These are phyloP conservation scores for Xenentodon cancila DNA, from an alignment of 2,797 vertebrate species.

Conservation along the genomic window DNA sequence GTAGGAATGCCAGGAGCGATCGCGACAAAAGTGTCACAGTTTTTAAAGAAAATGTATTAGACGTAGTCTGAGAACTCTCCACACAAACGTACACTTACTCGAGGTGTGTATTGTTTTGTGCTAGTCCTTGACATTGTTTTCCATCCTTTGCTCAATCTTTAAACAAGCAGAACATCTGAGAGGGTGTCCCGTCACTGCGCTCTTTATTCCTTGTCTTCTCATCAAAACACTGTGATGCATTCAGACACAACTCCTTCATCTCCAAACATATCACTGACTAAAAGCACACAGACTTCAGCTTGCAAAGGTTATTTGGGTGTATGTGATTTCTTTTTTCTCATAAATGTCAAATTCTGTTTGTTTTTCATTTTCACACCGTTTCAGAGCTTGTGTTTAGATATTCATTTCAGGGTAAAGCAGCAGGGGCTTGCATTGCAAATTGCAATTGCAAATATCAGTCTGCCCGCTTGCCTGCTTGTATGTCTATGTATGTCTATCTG, in stretches of 20 bases:
- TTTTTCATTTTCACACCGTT: slow-evolving; percentile 38
- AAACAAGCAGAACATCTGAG: slow-evolving; percentile 64
- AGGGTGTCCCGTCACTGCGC: slow-evolving; percentile 31
- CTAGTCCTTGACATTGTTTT: slow-evolving; percentile 39
- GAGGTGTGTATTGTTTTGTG: slow-evolving; percentile 1
- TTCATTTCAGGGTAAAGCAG: slow-evolving; percentile 44
- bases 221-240: slow-evolving; percentile 53
- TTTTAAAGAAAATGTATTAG: too few relatives aligned
- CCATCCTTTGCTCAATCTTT: slow-evolving; percentile 69
- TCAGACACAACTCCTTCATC: slow-evolving; percentile 49
- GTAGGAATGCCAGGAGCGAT: too few relatives aligned
- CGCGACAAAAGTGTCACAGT: too few relatives aligned
- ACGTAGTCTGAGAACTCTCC: background rate
- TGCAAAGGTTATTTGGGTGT: slow-evolving; percentile 59
- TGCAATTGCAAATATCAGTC: slow-evolving; percentile 40
- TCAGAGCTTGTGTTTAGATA: slow-evolving; percentile 30
- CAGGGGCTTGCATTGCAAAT: slow-evolving; percentile 30
- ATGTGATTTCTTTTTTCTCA: slow-evolving; percentile 6
- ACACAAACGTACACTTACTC: background rate
- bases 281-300: slow-evolving; percentile 22
- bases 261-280: slow-evolving; percentile 59
- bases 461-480: slow-evolving; percentile 5
- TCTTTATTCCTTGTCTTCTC: slow-evolving; percentile 35
- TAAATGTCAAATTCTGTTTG: slow-evolving; percentile 62
- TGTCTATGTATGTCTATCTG: slow-evolving; percentile 3